Base-by-base conservation (phyloP, 2,888 invertebrate genomes). In the Chironomus riparius region DNA sequence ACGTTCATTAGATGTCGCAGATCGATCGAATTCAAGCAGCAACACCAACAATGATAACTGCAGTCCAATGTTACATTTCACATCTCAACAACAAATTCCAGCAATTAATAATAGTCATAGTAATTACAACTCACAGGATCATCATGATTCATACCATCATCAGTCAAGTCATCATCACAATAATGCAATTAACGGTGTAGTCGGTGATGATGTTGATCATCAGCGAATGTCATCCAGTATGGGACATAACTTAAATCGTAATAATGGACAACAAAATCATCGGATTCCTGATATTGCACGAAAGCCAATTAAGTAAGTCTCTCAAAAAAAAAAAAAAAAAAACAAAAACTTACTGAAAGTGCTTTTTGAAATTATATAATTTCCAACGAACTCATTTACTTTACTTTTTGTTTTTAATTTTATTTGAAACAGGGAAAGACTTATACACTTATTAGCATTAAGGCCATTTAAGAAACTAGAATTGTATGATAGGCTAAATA, bases 391-490 rank as follows among this genome's bases (percentile, higher is more conserved):
- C 4, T 50, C 15, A 7, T 56, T 65, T 47, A 12, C 48, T n/a
- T 18, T 65, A 21, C 65, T 74, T 68, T 74, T 47, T n/a, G n/a
- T n/a, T 4, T 4, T 47, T 68, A 47, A 13, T 47, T 47, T 48
- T 65, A 65, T 15, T 48, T 22, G 83, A 87, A 88, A 81, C 87
- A 94, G 95, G 85, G 97, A 97, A 87, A 90, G 97, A 85, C 90
- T 97, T 83, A 93, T 97, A 83, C 97, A 97, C 85, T 88, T 97
- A 83, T 88, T 97, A 85, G 97, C 97, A 80, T 86, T 97, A 85
- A 91, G 92, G 86, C 92, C 96, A 78, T 95, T 92, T 86, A 97
- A 96, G 86, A 97, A 95, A 86, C 93, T 93, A 77, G 97, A 97
- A 86, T 86, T 97, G 78, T 91, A 90, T 83, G 87, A 91, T 80